Evolutionary conservation across 2,113 vertebrate species (phyloP), one percentile per base, ranked within the genome.

Genomic region (Nicator chloris): DNA sequence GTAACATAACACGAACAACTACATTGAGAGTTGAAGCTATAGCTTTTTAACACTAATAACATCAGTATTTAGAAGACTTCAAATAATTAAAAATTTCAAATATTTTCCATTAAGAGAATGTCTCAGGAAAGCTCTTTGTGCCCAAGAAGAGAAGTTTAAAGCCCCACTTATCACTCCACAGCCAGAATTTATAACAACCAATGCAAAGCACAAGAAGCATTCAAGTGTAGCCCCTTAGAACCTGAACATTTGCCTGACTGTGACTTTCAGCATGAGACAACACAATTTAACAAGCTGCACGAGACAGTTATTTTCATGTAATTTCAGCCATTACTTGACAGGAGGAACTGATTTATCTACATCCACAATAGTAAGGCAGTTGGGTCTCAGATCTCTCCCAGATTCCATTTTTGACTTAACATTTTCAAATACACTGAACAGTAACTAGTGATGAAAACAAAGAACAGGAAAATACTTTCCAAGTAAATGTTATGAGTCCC

Each of bases 331-430:
- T 51, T 82, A 27, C 50, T 56, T 76, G 49, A 82, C 30, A 83
- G 42, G 13, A 81, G 64, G 31, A 61, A 57, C 50, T 21, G 60
- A 53, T 59, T 88, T 89, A 63, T 22, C 66, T 82, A 30, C 42
- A 86, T 87, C 97, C 97, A 98, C 27, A 98, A 89, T 63, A 97
- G 92, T 50, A 97, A 98, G 60, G 95, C 93, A 45, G 97, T 97
- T 95, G 98, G 97, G 42, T 98, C 82, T 97, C 97, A 98, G 33
- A 84, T 89, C 24, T 97, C 95, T 95, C 98, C 98, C 97, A 98
- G 97, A 86, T 98, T 97, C 92, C 94, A 97, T 84, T 98, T 98
- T 85, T 98, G 82, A 75, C 44, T 81, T 88, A 98, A 98, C 45
- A 54, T 50, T 96, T 98, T 91, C 90, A 98, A 98, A 96, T 98